Evolutionary conservation across 2,113 vertebrate genomes (phyloP), one percentile per base, ranked within the genome.

Genomic region (Aramus guarauna): DNA sequence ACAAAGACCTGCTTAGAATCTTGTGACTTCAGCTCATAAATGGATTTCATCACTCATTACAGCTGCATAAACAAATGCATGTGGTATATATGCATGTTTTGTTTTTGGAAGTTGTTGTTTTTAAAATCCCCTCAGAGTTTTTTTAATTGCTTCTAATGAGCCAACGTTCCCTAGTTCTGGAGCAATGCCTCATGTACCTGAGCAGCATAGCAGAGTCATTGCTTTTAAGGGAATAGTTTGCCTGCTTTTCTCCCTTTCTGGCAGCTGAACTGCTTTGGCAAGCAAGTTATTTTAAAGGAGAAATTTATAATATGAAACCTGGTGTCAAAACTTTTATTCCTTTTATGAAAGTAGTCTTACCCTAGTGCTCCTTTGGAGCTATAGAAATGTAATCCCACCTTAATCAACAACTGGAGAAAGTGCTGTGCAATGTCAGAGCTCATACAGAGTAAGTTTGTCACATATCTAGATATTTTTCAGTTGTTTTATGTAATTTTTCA

Each of bases 41-140:
- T 95, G 96, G 90, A 96, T 96, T 97, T 97, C 95, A 94, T 97
- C 95, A 96, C 88, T 90, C 93, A 71, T 94, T 96, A 95, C 96
- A 97, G 96, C 96, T 97, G 96, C 96, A 95, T 96, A 97, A 97
- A 96, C 96, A 97, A 95, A 96, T 96, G 92, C 95, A 96, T 94
- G 96, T 90, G 92, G 92, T 80, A 95, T 88, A 94, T 96, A 91
- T 64, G 62, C 69, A 56, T 90, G 93, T 90, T 97, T 96, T 96
- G 95, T 62, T 96, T 97, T 91, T 92, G 74, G 81, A 94, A 91
- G 81, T 72, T 94, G 92, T 88, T 95, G 85, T 93, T 96, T 97
- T 96, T 96, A 85, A 96, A 95, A 91, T 93, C 90, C 82, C 82
- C 82, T 92, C 85, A 34, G 88, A 90, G 53, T 78, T 73, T 41